Evolutionary conservation across 1,140 invertebrate species (phyloP).

Genomic region (Aphelenchoides fujianensis): DNA sequence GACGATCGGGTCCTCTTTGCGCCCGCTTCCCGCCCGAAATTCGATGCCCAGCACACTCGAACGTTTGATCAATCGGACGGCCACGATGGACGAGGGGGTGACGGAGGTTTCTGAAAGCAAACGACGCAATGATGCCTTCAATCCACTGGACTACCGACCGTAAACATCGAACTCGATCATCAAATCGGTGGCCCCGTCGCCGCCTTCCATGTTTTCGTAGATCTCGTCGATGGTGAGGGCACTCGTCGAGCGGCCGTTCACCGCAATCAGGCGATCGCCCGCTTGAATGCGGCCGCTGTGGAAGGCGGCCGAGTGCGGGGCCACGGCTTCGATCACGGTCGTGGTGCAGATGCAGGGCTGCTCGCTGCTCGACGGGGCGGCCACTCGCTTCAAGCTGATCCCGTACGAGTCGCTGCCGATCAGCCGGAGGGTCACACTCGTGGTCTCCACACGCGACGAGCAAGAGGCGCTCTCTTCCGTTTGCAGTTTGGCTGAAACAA

Average conservation of each 20-base stretch:
- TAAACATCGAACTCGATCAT: slow-evolving; percentile 16
- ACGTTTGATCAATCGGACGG: slow-evolving; percentile 11
- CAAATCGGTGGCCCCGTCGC: not conserved
- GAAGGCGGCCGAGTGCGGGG: slow-evolving; percentile 11
- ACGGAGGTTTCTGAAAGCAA: not conserved
- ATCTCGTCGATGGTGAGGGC: slow-evolving; percentile 4
- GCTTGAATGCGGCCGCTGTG: not conserved
- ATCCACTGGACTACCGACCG: not conserved
- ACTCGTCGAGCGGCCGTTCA: not conserved
- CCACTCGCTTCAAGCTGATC: not conserved
- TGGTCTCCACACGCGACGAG: not conserved
- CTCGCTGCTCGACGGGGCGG: not conserved
- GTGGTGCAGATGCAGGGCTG: not conserved
- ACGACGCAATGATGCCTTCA: too few species aligned
- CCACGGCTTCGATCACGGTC: not conserved
- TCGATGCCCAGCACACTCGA: not conserved
- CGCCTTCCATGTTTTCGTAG: not conserved
- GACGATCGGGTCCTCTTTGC: slow-evolving; percentile 12
- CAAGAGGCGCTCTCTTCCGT: slow-evolving; percentile 8
- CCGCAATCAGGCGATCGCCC: slow-evolving; percentile 2
- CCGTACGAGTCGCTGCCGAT: slow-evolving; percentile 9
- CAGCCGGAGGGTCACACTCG: not conserved
- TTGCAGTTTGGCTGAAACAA: slow-evolving; percentile 6
- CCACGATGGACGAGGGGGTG: not conserved
- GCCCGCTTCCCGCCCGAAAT: not conserved